These are phyloP conservation scores for Cotesia glomerata DNA, from an alignment of 1,140 invertebrate species.

Conservation along the genomic window DNA sequence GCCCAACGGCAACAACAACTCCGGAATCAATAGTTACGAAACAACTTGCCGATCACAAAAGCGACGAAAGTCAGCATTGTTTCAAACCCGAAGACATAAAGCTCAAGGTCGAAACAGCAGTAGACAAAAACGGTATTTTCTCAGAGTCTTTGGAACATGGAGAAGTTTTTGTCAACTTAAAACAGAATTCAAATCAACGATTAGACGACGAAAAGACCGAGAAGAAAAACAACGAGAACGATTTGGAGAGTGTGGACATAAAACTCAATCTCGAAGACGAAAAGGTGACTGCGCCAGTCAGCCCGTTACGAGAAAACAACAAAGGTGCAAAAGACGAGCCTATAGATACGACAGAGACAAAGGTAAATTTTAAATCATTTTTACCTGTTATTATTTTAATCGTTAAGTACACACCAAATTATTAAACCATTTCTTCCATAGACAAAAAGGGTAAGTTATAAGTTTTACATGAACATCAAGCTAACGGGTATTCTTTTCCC, in stretches of 20 bases:
- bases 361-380: slow-evolving; percentile 40
- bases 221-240: slow-evolving; percentile 43
- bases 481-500: too few species aligned
- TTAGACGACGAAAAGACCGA: slow-evolving; percentile 33
- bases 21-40: slow-evolving; percentile 26
- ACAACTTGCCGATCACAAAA: slow-evolving; percentile 39
- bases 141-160: slow-evolving; percentile 24
- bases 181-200: slow-evolving; percentile 16
- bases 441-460: too few species aligned
- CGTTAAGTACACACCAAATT: not conserved
- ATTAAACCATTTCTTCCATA: too few species aligned
- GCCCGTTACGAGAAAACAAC: slow-evolving; percentile 51
- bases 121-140: slow-evolving; percentile 21
- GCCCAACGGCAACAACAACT: slow-evolving; percentile 40
- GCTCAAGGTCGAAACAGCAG: slow-evolving; percentile 32
- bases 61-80: slow-evolving; percentile 22
- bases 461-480: too few species aligned
- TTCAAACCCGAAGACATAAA: slow-evolving; percentile 27
- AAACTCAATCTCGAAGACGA: slow-evolving; percentile 50
- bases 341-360: slow-evolving; percentile 55
- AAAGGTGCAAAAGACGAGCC: slow-evolving; percentile 41
- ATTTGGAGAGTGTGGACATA: slow-evolving; percentile 36
- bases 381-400: not conserved
- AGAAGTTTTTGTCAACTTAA: slow-evolving; percentile 15
- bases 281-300: slow-evolving; percentile 27